Base-by-base conservation (phyloP, 2,113 vertebrate genomes). In the Opisthocomus hoazin region DNA sequence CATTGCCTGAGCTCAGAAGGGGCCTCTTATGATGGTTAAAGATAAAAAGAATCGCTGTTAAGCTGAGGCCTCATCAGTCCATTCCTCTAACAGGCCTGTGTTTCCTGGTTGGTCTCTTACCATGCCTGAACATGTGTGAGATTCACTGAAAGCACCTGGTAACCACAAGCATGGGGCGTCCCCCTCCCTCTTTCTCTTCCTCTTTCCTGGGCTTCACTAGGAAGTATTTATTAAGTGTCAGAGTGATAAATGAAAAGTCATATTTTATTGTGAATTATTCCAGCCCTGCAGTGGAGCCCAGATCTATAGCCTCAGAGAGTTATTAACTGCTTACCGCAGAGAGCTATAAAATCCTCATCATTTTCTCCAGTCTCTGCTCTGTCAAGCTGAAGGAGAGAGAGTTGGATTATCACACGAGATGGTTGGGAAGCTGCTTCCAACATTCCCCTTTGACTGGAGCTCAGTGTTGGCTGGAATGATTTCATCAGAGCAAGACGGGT, bases 241-340 rank as follows among this genome's bases (percentile, higher is more conserved):
- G 57, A 70, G 93, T 98, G 97, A 98, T 97, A 98, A 98, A 98
- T 98, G 98, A 97, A 97, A 98, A 97, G 96, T 97, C 97, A 92
- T 98, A 97, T 98, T 98, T 98, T 97, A 97, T 64, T 95, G 95
- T 98, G 98, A 98, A 98, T 98, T 97, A 98, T 97, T 97, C 97
- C 93, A 84, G 97, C 91, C 89, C 89, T 82, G 91, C 88, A 87
- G 94, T 76, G 54, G 95, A 97, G 96, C 92, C 71, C 94, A 97
- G 96, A 98, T 98, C 98, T 97, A 95, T 96, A 36, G 91, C 97
- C 96, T 97, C 65, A 82, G 96, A 98, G 98, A 97, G 96, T 97
- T 98, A 98, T 98, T 98, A 98, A 98, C 97, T 97, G 97, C 97
- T 97, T 95, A 97, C 97, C 20, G 36, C 39, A 57, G 97, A 98